Conservation (phyloP, 2,113 vertebrate species). For the Melanerpes formicivorus region DNA sequence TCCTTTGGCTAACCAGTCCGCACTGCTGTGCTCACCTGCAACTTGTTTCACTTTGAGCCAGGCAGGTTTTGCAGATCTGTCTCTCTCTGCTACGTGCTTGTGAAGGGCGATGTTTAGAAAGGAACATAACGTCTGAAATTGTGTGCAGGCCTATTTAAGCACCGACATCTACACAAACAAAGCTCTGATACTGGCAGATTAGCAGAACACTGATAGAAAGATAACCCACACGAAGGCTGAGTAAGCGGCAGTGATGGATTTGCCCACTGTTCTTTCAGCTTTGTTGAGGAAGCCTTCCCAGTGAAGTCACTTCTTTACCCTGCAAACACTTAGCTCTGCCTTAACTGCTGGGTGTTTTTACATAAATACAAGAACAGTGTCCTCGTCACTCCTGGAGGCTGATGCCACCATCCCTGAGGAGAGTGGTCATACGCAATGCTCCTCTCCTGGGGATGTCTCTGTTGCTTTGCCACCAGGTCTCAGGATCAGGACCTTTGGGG, state of each 20-base stretch:
- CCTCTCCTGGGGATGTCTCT: not conserved
- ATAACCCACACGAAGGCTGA: not conserved
- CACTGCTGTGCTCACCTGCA: not conserved
- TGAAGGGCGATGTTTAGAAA: conserved; percentile 2
- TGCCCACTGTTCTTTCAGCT: not conserved
- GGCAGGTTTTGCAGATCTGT: not conserved
- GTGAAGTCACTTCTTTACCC: conserved; percentile 42
- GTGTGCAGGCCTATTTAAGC: not conserved
- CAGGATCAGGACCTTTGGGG: not conserved
- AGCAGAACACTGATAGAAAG: not conserved
- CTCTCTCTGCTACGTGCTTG: not conserved
- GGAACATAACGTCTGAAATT: not conserved
- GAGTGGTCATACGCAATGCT: not conserved
- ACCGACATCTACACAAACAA: conserved; percentile 8
- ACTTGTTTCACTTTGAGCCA: not conserved
- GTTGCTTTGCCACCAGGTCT: not conserved
- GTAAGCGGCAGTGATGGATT: not conserved
- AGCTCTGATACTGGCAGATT: conserved; percentile 11
- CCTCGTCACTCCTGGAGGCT: not conserved
- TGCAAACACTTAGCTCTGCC: not conserved
- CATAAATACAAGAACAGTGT: not conserved
- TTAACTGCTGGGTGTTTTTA: not conserved
- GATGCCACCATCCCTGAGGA: not conserved
- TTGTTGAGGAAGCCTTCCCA: not conserved
- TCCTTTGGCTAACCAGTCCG: not conserved